Evolutionary conservation across 2,888 invertebrate species (phyloP).

Genomic region (Empis stercorea): DNA sequence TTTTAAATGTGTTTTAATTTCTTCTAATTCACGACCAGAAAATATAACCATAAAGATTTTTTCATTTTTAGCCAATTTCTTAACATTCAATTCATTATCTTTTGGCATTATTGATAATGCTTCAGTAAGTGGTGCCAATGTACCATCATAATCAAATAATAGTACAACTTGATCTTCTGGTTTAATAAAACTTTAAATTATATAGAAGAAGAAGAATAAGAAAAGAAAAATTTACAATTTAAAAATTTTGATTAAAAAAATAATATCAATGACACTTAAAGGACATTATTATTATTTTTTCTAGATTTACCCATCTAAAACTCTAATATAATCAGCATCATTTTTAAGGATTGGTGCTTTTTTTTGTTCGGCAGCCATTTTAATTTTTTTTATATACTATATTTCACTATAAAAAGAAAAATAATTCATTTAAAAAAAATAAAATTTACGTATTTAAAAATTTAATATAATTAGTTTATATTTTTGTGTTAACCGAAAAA

Average conservation of each 20-base stretch:
- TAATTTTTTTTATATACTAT: conserved; percentile 5
- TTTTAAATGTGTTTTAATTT: conserved; percentile 56
- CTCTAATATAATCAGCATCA: conserved; percentile 34
- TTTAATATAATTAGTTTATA: neutral
- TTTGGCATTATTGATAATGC: conserved; percentile 50
- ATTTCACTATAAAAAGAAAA: conserved; percentile 8
- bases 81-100: conserved; percentile 54
- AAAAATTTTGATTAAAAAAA: conserved; percentile 1
- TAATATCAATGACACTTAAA: neutral
- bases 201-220: conserved; percentile 5
- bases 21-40: conserved; percentile 58
- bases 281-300: neutral
- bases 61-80: conserved; percentile 53
- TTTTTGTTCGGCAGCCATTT: conserved; percentile 35
- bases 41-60: conserved; percentile 61
- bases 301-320: conserved; percentile 30
- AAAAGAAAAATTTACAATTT: neutral
- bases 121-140: conserved; percentile 58
- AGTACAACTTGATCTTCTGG: conserved; percentile 55
- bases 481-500: neutral
- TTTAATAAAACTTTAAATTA: conserved; percentile 39
- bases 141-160: conserved; percentile 62
- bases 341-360: conserved; percentile 34
- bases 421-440: neutral
- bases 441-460: too few relatives aligned